Evolutionary conservation across 2,888 invertebrate species (phyloP), one percentile per base, ranked within the genome.

Genomic region (Leucophora obtusa): DNA sequence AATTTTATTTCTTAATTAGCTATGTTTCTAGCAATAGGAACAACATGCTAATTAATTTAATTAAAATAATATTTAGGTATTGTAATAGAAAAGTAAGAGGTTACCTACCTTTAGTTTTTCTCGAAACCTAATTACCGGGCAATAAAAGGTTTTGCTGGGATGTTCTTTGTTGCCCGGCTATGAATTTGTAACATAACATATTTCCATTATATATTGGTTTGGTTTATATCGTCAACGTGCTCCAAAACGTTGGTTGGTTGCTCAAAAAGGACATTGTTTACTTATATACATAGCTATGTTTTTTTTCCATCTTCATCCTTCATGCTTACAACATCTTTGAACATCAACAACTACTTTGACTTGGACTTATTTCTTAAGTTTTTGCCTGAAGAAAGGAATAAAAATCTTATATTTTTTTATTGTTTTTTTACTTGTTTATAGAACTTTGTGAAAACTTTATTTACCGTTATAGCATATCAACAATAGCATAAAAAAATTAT

Each of bases 381-480:
- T 28, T 54, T 56, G 21, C 28, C n/a, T 24, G 15, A 18, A 66
- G 5, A 43, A 43, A 43, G 38, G 14, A 54, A 15, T 53, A 56
- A 54, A 50, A 50, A 50, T 50, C 17, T 18, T 47, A 47, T 38
- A 11, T 38, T 6, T 47, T 47, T 11, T 47, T 47, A 14, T 6
- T 47, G 17, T 33, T 14, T 51, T 69, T 82, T 83, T 17, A 79
- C 77, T 84, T 83, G 84, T 85, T 85, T 84, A 83, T 82, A 82
- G 82, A 85, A 85, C 83, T 85, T 85, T 85, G 84, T 43, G 74
- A 85, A 86, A 86, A 85, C 84, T 85, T 85, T 85, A 83, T 84
- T 84, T 82, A 77, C 83, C 82, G 83, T 83, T 83, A 82, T 79
- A 82, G 63, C 79, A 65, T 59, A 79, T 70, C 60, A 66, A 58